Evolutionary conservation across 1,140 invertebrate genomes (phyloP).

Genomic region (Drosophila sp.): DNA sequence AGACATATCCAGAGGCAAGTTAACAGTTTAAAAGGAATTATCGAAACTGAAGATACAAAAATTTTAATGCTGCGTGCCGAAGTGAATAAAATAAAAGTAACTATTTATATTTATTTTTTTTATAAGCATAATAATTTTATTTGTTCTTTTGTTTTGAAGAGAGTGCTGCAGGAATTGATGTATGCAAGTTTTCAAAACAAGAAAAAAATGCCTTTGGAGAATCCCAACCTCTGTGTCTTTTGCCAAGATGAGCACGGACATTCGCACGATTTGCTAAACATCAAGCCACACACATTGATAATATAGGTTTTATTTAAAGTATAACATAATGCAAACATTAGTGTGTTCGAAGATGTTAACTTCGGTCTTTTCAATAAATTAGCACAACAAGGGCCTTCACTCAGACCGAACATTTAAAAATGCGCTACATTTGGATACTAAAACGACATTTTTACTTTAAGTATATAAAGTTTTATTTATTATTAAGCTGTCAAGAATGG

Average conservation of each 20-base stretch:
- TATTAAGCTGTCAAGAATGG: too few relatives aligned
- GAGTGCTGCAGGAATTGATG: conserved; percentile 19
- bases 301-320: background rate
- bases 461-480: too few relatives aligned
- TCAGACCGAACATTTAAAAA: background rate
- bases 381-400: too few relatives aligned
- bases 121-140: background rate
- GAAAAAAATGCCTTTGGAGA: background rate
- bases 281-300: background rate
- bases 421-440: background rate
- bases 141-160: conserved; percentile 8
- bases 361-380: too few relatives aligned
- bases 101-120: conserved; percentile 1
- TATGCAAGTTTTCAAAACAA: background rate
- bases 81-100: conserved; percentile 56
- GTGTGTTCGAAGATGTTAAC: too few relatives aligned
- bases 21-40: conserved; percentile 24
- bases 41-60: conserved; percentile 50
- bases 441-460: too few relatives aligned
- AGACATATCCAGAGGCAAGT: conserved; percentile 36
- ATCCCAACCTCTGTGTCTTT: conserved; percentile 1
- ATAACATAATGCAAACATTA: too few relatives aligned
- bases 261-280: background rate
- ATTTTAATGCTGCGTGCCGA: conserved; percentile 55
- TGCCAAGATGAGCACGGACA: background rate